Base-by-base conservation (phyloP, 2,113 vertebrate genomes). In the Dissostichus mawsoni region DNA sequence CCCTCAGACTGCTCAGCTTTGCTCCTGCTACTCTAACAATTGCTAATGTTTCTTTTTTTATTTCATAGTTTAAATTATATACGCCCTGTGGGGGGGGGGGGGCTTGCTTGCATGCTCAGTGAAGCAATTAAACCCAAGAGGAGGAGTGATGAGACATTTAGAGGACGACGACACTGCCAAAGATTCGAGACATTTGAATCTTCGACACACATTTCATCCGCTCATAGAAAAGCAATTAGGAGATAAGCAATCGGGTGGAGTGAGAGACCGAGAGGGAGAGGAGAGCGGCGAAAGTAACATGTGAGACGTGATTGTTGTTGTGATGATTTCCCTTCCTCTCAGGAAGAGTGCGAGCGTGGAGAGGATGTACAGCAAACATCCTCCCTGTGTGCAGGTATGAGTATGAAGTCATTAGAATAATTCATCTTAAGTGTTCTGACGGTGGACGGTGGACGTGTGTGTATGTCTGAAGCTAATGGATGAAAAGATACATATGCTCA, bases 151-250 rank as follows among this genome's bases (percentile, higher is more conserved):
- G 81, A 88, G 80, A 87, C 85, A 80, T 88, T 81, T 80, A 88
- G 87, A 89, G 84, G 87, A 88, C 79, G 87, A 88, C 79, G 12
- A 73, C 74, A 61, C 73, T 41, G 70, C 53, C 78, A 69, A 81
- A 89, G 83, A 81, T 65, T 68, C 81, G 56, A 68, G 59, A 58
- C 47, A 68, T 70, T 50, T 20, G 29, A 29, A 29, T 65, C 48
- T 52, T 17, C 52, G 53, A 51, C 62, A 25, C 76, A 76, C 71
- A 55, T 78, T 81, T 67, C 52, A 87, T 82, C 86, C 76, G 70
- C 77, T 89, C 87, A 84, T 81, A 84, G 85, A 77, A 86, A 86
- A 78, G 72, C 77, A 91, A 93, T 91, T 87, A 93, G 74, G 65
- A 91, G 87, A 87, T 87, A 92, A 87, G 87, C 87, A 87, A 88